phyloP scores from a whole-genome alignment of 2,888 invertebrate species.

The Limnephilus auricula region DNA sequence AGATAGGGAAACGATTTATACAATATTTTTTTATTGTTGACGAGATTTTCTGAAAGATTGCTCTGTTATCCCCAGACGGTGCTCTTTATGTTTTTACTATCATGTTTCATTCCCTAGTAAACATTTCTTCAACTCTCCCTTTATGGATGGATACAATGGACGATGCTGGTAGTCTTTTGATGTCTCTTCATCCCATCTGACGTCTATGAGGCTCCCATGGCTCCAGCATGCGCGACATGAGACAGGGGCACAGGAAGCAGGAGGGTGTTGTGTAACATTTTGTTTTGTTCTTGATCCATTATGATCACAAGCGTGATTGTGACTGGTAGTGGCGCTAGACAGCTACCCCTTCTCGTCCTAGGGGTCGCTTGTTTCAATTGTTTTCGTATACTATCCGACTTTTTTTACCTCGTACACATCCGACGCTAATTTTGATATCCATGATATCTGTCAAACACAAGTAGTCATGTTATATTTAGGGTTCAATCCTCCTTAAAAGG shows the following conservation, averaged over 20 bases:
- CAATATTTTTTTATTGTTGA: neutral
- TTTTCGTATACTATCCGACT: neutral
- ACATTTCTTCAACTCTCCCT: conserved; percentile 26
- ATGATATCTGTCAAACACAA: neutral
- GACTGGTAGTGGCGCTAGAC: conserved; percentile 34
- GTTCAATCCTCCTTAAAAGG: neutral
- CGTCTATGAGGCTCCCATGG: neutral
- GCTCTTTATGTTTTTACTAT: neutral
- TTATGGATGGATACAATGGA: conserved; percentile 61
- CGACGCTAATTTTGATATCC: neutral
- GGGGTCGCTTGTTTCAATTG: conserved; percentile 18
- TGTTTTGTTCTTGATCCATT: conserved; percentile 53
- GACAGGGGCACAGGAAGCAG: conserved; percentile 9
- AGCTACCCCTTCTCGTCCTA: neutral
- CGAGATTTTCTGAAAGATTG: conserved; percentile 16
- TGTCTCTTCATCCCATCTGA: conserved; percentile 45
- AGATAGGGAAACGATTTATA: neutral
- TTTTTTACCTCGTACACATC: neutral
- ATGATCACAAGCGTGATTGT: conserved; percentile 48
- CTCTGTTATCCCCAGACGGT: conserved; percentile 26
- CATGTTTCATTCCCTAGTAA: neutral
- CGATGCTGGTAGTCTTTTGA: conserved; percentile 53
- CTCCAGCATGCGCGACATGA: neutral
- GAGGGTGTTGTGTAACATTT: conserved; percentile 12
- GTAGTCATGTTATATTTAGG: neutral